phyloP scores from a whole-genome alignment of 2,888 invertebrate genomes.

The Eurytoma californica region DNA sequence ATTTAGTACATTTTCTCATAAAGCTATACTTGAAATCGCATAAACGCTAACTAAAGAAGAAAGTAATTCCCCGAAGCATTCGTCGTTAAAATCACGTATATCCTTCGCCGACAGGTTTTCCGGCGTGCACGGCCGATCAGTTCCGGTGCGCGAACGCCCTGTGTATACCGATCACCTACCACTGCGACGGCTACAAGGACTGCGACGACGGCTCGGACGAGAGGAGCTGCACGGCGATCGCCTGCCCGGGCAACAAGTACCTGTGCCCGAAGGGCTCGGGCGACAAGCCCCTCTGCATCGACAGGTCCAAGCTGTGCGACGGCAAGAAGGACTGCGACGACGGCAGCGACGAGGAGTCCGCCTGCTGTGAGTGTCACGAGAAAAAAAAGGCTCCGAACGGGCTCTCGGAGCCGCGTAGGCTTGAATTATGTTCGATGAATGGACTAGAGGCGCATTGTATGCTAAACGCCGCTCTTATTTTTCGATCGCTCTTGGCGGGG shows the following conservation, averaged over 20 bases:
- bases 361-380: slow-evolving; percentile 85
- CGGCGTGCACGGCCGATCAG: slow-evolving; percentile 91
- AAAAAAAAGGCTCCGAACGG: no score
- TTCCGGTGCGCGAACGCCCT: slow-evolving; percentile 94
- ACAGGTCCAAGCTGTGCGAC: slow-evolving; percentile 91
- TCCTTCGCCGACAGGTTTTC: slow-evolving; percentile 81
- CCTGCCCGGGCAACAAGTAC: slow-evolving; percentile 93
- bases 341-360: slow-evolving; percentile 90
- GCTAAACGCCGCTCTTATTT: no score
- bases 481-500: no score
- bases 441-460: no score
- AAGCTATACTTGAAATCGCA: no score
- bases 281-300: slow-evolving; percentile 90
- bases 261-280: slow-evolving; percentile 87
- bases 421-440: no score
- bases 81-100: background rate
- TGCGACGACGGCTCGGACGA: slow-evolving; percentile 95
- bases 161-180: slow-evolving; percentile 92
- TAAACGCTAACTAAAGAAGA: no score
- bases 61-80: no score
- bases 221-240: slow-evolving; percentile 89
- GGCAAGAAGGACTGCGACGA: slow-evolving; percentile 94
- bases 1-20: no score
- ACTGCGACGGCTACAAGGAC: slow-evolving; percentile 91
- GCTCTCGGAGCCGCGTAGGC: no score